Evolutionary conservation across 2,113 vertebrate genomes (phyloP).

Genomic region (Callithrix jacchus): DNA sequence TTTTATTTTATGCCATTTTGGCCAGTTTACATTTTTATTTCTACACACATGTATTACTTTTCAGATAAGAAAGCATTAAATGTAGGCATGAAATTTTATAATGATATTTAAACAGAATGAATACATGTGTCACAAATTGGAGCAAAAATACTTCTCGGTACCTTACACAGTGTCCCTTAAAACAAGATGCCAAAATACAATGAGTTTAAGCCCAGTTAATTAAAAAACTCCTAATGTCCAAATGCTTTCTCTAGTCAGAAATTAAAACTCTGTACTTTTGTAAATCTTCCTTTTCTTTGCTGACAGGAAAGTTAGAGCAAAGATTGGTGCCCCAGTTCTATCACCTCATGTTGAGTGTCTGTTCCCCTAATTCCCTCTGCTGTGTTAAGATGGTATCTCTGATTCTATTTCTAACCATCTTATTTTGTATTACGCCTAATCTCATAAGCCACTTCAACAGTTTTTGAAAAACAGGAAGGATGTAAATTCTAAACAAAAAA

Average conservation of each 20-base stretch:
- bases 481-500: constrained; percentile 31
- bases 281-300: not conserved
- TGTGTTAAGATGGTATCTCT: constrained; percentile 43
- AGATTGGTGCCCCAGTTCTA: not conserved
- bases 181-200: not conserved
- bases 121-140: not conserved
- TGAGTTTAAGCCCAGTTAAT: not conserved
- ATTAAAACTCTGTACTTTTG: not conserved
- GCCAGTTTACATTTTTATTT: not conserved
- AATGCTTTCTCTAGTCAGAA: not conserved
- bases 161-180: not conserved
- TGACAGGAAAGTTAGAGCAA: not conserved
- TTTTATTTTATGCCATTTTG: not conserved
- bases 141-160: not conserved
- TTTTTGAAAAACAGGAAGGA: constrained; percentile 50
- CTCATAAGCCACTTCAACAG: constrained; percentile 43
- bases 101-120: not conserved
- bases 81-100: not conserved
- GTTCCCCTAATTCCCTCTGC: not conserved
- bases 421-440: constrained; percentile 19
- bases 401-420: constrained; percentile 23
- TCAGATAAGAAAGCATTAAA: not conserved
- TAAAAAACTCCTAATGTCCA: not conserved
- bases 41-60: not conserved
- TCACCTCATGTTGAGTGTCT: not conserved